Evolutionary conservation across 2,888 invertebrate species (phyloP).

Genomic region (Ganaspis brasiliensis): DNA sequence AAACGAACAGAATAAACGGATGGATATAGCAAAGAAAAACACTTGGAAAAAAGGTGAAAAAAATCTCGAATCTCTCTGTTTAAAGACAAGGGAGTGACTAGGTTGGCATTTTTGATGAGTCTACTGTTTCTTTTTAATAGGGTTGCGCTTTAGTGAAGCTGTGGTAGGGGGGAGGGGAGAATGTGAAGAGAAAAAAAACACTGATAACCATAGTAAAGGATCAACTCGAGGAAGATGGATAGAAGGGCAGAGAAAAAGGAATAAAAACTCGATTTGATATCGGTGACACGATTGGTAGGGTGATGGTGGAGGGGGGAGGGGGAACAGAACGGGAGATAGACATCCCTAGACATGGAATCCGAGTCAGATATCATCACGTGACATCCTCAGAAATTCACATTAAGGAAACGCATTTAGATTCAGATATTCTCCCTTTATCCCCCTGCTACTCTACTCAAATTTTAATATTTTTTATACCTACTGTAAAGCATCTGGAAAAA

Average conservation of each 20-base stretch:
- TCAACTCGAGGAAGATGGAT: background rate
- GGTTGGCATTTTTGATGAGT: too few relatives aligned
- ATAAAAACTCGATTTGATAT: background rate
- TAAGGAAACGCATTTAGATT: constrained; percentile 10
- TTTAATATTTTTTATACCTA: too few relatives aligned
- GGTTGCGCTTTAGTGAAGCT: too few relatives aligned
- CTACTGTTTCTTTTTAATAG: too few relatives aligned
- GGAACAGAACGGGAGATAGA: background rate
- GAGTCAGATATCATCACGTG: constrained; percentile 27
- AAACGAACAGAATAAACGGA: too few relatives aligned
- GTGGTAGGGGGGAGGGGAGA: too few relatives aligned
- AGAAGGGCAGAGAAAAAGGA: background rate
- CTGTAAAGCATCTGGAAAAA: too few relatives aligned
- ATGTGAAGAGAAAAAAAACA: background rate
- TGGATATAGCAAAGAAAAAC: too few relatives aligned
- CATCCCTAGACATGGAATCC: background rate
- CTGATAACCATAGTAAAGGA: background rate
- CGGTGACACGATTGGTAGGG: background rate
- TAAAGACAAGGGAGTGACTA: too few relatives aligned
- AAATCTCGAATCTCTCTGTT: too few relatives aligned
- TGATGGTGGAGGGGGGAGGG: background rate
- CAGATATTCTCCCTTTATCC: background rate
- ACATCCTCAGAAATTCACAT: constrained; percentile 30
- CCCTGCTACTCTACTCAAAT: too few relatives aligned
- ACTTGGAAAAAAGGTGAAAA: too few relatives aligned